Evolutionary conservation across 2,888 invertebrate genomes (phyloP).

Genomic region (Empis livida): DNA sequence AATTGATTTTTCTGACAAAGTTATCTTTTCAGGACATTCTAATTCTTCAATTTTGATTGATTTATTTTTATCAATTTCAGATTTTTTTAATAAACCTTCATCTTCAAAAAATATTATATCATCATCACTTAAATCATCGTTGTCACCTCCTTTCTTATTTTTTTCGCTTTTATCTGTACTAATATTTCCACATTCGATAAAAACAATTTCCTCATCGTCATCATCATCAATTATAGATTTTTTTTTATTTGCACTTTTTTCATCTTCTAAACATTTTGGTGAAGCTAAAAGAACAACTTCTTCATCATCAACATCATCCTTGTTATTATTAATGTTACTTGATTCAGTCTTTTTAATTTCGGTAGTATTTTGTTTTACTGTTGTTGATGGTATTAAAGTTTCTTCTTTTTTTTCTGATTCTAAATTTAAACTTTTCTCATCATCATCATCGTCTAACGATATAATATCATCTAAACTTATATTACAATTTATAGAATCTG

Average conservation of each 20-base stretch:
- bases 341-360: not conserved
- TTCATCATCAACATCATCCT: conserved; percentile 10
- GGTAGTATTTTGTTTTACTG: not conserved
- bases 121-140: not conserved
- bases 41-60: not conserved
- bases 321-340: conserved; percentile 5
- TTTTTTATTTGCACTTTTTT: not conserved
- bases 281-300: conserved; percentile 30
- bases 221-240: conserved; percentile 5
- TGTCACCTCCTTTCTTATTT: conserved; percentile 1
- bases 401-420: not conserved
- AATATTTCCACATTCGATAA: conserved; percentile 7
- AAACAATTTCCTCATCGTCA: conserved; percentile 12
- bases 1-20: not conserved
- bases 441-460: conserved; percentile 6
- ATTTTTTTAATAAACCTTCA: not conserved
- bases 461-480: not conserved
- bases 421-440: conserved; percentile 4
- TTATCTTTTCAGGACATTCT: conserved; percentile 3
- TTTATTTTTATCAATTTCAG: not conserved
- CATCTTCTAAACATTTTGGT: not conserved
- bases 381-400: not conserved
- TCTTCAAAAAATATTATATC: not conserved
- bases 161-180: not conserved
- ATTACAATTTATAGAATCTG: not conserved